phyloP scores from a whole-genome alignment of 1,140 invertebrate genomes.

The Bombus soroeensis region DNA sequence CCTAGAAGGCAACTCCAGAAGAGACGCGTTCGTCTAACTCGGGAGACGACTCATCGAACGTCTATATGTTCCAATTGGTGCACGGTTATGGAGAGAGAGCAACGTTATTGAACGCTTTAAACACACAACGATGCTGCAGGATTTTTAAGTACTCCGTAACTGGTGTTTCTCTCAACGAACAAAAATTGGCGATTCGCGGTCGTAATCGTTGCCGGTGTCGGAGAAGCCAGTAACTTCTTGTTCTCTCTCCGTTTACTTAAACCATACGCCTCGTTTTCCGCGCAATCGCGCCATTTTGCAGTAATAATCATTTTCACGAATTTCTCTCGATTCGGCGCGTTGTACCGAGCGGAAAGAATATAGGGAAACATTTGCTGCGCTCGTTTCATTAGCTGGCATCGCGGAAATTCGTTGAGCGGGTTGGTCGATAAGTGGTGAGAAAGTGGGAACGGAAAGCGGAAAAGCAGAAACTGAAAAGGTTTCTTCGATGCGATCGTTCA shows the following conservation, averaged over 20 bases:
- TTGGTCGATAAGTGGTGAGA: no score
- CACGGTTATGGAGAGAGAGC: no score
- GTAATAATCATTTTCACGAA: conserved; percentile 41
- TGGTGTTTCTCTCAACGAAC: conserved; percentile 37
- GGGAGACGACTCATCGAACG: not conserved
- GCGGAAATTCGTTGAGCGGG: not conserved
- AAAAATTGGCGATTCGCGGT: conserved; percentile 50
- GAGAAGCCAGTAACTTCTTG: conserved; percentile 28
- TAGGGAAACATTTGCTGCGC: not conserved
- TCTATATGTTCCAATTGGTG: conserved; percentile 41
- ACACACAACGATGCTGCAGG: not conserved
- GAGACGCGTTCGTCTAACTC: not conserved
- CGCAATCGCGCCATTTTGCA: not conserved
- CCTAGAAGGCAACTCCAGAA: no score
- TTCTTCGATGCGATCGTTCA: not conserved
- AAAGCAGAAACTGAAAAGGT: no score
- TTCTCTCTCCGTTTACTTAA: conserved; percentile 8
- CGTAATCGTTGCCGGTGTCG: conserved; percentile 27
- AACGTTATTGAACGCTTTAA: not conserved
- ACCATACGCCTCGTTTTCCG: not conserved
- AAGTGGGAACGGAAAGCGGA: not conserved
- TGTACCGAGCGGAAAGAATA: not conserved
- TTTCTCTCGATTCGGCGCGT: conserved; percentile 5
- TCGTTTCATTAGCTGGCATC: not conserved
- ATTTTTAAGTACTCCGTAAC: conserved; percentile 59